phyloP scores from a whole-genome alignment of 2,113 vertebrate species.

The Trichechus manatus region DNA sequence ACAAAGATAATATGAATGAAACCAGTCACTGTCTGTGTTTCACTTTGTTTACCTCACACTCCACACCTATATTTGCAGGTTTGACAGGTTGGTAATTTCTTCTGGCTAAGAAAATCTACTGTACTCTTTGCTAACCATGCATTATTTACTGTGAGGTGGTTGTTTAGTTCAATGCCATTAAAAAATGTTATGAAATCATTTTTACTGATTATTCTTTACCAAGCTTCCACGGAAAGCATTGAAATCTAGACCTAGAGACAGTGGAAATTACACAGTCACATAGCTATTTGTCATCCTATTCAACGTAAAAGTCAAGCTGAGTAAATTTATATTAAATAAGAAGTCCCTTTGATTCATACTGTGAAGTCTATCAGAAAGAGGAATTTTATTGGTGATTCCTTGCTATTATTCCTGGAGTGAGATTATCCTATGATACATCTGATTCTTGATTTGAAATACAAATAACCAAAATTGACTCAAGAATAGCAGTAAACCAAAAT shows the following conservation, averaged over 20 bases:
- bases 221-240: background rate
- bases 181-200: slow-evolving; percentile 3
- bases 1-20: slow-evolving; percentile 5
- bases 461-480: slow-evolving; percentile 19
- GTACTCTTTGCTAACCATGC: background rate
- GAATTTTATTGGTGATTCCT: background rate
- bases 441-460: slow-evolving; percentile 34
- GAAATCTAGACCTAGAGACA: background rate
- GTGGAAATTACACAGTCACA: background rate
- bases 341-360: slow-evolving; percentile 6
- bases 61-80: background rate
- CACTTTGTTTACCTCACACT: background rate
- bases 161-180: slow-evolving; percentile 29
- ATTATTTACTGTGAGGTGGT: background rate
- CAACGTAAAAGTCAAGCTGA: background rate
- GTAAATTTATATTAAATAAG: slow-evolving; percentile 7
- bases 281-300: background rate
- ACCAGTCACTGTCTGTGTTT: background rate
- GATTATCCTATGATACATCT: background rate
- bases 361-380: slow-evolving; percentile 16
- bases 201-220: slow-evolving; percentile 20
- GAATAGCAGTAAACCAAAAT: background rate
- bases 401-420: slow-evolving; percentile 47
- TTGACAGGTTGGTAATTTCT: slow-evolving; percentile 17
- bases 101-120: background rate